Conservation (phyloP, 2,113 vertebrate genomes). For the Labeo catla region DNA sequence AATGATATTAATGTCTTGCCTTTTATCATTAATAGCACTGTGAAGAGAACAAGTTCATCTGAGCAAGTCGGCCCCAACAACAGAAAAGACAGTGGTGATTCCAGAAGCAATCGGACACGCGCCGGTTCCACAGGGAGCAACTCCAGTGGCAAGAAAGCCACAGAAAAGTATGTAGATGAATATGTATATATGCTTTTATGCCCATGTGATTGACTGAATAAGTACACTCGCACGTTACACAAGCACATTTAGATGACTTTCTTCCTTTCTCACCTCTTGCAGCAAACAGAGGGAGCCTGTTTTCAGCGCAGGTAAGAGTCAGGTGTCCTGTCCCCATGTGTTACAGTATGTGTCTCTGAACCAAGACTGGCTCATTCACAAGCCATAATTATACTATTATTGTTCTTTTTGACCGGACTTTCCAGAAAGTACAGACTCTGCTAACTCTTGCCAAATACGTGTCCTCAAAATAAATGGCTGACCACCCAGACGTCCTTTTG, state of each 20-base stretch:
- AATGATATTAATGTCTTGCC: not conserved
- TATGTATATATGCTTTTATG: not conserved
- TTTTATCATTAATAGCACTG: conserved; percentile 73
- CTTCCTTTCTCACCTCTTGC: conserved; percentile 63
- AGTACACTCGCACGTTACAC: not conserved
- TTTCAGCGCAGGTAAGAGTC: conserved; percentile 93
- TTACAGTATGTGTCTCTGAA: conserved; percentile 20
- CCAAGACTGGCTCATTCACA: conserved; percentile 34
- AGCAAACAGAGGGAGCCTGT: conserved; percentile 98
- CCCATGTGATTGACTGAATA: not conserved
- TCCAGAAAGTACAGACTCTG: conserved; percentile 5
- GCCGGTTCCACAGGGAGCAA: conserved; percentile 94
- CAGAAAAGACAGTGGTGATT: conserved; percentile 87
- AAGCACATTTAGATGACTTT: conserved; percentile 33
- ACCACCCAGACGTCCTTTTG: not conserved
- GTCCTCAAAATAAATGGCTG: not conserved
- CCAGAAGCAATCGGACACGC: conserved; percentile 88
- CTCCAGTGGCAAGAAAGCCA: conserved; percentile 90
- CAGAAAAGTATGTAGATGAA: conserved; percentile 82
- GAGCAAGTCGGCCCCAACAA: conserved; percentile 87
- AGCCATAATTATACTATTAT: not conserved
- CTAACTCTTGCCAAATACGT: not conserved
- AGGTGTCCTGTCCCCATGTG: conserved; percentile 18
- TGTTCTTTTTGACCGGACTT: conserved; percentile 17
- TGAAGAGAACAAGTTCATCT: conserved; percentile 93